Percentiles rank a stretch among this genome's conserved stretches.
Conservation (phyloP, 2,888 invertebrate species). For the Limenitis camilla region DNA sequence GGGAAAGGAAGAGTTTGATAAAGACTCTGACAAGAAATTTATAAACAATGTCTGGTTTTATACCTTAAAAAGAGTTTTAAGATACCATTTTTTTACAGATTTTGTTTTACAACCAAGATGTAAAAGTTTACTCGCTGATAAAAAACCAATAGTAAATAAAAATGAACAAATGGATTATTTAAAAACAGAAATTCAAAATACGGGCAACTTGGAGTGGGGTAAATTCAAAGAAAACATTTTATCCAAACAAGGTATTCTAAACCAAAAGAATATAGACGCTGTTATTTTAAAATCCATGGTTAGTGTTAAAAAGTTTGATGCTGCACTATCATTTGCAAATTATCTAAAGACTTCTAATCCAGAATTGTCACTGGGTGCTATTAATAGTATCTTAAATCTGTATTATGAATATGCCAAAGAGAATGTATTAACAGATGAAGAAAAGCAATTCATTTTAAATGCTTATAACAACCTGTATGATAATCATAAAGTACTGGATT, state of each 20-base stretch:
- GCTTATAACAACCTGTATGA: conserved; percentile 62
- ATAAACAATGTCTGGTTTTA: too few species aligned
- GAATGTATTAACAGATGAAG: conserved; percentile 46
- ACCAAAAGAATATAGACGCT: conserved; percentile 74
- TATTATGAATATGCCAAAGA: conserved; percentile 56
- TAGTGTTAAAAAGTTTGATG: conserved; percentile 47
- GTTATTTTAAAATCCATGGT: conserved; percentile 72
- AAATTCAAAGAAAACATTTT: conserved; percentile 56
- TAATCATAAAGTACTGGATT: conserved; percentile 76
- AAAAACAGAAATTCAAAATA: conserved; percentile 35
- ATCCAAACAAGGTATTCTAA: conserved; percentile 47
- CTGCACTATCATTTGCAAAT: conserved; percentile 74
- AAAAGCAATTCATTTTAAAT: conserved; percentile 71
- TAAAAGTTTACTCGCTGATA: conserved; percentile 4
- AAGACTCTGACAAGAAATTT: too few species aligned
- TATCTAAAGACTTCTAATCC: conserved; percentile 65
- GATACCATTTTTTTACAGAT: not conserved
- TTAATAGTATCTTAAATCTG: conserved; percentile 73
- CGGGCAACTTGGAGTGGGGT: conserved; percentile 47
- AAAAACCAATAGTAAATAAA: conserved; percentile 7
- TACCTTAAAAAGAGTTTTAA: too few species aligned
- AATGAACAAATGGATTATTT: conserved; percentile 48
- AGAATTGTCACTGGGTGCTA: conserved; percentile 72
- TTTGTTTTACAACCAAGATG: conserved; percentile 6
- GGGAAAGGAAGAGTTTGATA: too few species aligned